These are phyloP conservation scores for Hydroisotoma schaefferi DNA, from an alignment of 2,888 invertebrate genomes.

Conservation along the genomic window DNA sequence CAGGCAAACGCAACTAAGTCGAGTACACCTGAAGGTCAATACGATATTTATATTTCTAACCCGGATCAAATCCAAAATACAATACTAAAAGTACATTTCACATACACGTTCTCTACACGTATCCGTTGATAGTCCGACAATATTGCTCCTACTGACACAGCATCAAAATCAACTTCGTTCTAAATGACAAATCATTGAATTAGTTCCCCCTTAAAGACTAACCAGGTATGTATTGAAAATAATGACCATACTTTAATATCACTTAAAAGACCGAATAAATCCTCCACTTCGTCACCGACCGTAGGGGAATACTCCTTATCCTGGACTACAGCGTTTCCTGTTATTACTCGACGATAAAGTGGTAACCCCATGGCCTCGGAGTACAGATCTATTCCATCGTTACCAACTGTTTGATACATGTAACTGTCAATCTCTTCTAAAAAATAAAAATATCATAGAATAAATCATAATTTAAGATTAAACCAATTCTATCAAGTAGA, in stretches of 20 bases:
- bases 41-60: too few relatives aligned
- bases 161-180: conserved; percentile 75
- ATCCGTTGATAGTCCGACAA: conserved; percentile 97
- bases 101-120: conserved; percentile 96
- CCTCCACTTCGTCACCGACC: conserved; percentile 93
- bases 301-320: conserved; percentile 75
- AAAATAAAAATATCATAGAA: conserved; percentile 30
- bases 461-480: conserved; percentile 7
- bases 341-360: conserved; percentile 76
- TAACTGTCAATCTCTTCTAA: conserved; percentile 90
- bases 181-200: conserved; percentile 48
- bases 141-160: conserved; percentile 95
- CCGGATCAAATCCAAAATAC: not conserved
- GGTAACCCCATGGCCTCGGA: conserved; percentile 93
- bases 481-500: conserved; percentile 8
- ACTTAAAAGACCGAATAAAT: conserved; percentile 77
- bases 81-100: conserved; percentile 47
- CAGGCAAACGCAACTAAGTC: conserved; percentile 82
- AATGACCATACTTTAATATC: conserved; percentile 63
- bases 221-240: not conserved
- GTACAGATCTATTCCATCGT: conserved; percentile 86
- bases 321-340: conserved; percentile 75
- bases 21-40: conserved; percentile 68
- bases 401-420: conserved; percentile 99
- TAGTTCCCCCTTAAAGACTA: not conserved